These are phyloP conservation scores for Pristiophorus japonicus DNA, from an alignment of 2,113 vertebrate genomes.

Conservation along the genomic window DNA sequence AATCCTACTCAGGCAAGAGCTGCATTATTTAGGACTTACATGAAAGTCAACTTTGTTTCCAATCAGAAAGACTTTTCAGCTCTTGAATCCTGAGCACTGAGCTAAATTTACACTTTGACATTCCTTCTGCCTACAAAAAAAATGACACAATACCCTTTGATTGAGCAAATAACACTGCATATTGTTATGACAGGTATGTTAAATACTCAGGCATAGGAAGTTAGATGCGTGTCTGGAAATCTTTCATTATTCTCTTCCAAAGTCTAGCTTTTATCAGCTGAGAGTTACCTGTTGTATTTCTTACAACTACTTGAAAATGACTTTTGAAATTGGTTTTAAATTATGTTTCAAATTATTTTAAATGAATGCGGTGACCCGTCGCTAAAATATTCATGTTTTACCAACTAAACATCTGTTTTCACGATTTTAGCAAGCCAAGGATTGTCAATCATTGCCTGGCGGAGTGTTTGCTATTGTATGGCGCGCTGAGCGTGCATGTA, in stretches of 20 bases:
- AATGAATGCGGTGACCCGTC: conserved; percentile 19
- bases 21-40: not conserved
- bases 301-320: conserved; percentile 8
- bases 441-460: conserved; percentile 1
- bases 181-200: conserved; percentile 3
- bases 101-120: not conserved
- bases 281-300: not conserved
- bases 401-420: conserved; percentile 27
- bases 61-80: not conserved
- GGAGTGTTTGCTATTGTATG: not conserved
- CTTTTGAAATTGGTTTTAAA: conserved; percentile 17
- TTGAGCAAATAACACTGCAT: not conserved
- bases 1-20: not conserved
- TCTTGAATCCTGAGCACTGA: not conserved
- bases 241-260: conserved; percentile 6
- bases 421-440: not conserved
- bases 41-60: not conserved
- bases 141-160: conserved; percentile 5
- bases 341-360: conserved; percentile 36
- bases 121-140: not conserved
- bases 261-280: not conserved
- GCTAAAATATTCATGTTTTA: conserved; percentile 30
- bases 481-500: not conserved
- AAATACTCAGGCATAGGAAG: not conserved
- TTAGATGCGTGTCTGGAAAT: not conserved